These are phyloP conservation scores for Paramormyrops hopkinsi DNA, from an alignment of 2,797 vertebrate genomes.

Conservation along the genomic window DNA sequence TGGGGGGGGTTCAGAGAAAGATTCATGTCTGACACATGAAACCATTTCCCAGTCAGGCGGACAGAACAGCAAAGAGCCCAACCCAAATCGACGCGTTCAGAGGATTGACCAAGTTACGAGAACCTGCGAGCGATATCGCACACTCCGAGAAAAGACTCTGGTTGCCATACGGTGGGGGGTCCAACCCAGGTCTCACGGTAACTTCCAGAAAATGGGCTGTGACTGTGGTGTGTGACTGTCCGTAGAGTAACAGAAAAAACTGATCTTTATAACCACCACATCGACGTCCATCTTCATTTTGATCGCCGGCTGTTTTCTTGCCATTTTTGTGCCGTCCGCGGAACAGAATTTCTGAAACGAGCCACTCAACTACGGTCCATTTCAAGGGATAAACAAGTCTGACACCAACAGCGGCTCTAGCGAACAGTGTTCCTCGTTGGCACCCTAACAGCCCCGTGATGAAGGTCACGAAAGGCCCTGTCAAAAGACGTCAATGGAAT, in stretches of 20 bases:
- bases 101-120: constrained; percentile 22
- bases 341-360: neutral
- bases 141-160: constrained; percentile 9
- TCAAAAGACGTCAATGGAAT: neutral
- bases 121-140: constrained; percentile 15
- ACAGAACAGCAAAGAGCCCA: neutral
- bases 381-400: neutral
- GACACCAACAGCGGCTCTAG: neutral
- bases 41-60: neutral
- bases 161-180: constrained; percentile 19
- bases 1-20: constrained; percentile 39
- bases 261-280: constrained; percentile 48
- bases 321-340: neutral
- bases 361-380: neutral
- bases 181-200: constrained; percentile 43
- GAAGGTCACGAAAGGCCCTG: neutral
- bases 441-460: neutral
- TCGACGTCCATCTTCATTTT: constrained; percentile 42
- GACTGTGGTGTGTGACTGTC: constrained; percentile 34
- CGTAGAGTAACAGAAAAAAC: constrained; percentile 53
- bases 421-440: neutral
- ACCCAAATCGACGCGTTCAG: neutral
- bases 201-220: constrained; percentile 53
- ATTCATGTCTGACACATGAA: neutral
- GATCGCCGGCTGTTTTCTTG: neutral